These are phyloP conservation scores for Drosophila vallismaia DNA, from an alignment of 2,888 invertebrate genomes.

Conservation along the genomic window DNA sequence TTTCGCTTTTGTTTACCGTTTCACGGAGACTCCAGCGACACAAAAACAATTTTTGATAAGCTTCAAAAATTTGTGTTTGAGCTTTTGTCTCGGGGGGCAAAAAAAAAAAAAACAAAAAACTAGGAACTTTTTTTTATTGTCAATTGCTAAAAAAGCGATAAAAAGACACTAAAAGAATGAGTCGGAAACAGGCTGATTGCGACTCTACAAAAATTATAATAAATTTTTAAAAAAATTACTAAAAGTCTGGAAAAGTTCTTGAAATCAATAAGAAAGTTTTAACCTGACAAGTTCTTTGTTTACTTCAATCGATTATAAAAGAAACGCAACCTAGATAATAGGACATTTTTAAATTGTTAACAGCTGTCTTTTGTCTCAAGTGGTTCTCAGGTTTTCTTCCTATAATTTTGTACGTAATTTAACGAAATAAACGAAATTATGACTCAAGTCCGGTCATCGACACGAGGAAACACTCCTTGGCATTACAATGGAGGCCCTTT, in stretches of 20 bases:
- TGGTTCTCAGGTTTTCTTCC: neutral
- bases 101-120: conserved; percentile 2
- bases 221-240: neutral
- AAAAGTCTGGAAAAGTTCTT: neutral
- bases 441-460: conserved; percentile 44
- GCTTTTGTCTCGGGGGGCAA: conserved; percentile 6
- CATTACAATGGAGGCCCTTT: conserved; percentile 12
- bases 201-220: conserved; percentile 1
- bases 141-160: conserved; percentile 42
- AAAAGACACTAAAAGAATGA: conserved; percentile 28
- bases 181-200: conserved; percentile 2
- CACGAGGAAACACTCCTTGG: conserved; percentile 19
- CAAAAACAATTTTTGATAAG: conserved; percentile 37
- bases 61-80: conserved; percentile 26
- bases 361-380: conserved; percentile 39
- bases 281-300: conserved; percentile 33
- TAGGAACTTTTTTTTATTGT: conserved; percentile 25
- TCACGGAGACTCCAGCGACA: conserved; percentile 42
- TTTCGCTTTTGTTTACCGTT: conserved; percentile 65
- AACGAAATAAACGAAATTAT: conserved; percentile 22
- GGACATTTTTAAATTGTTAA: conserved; percentile 24
- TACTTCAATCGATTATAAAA: conserved; percentile 36
- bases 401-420: conserved; percentile 11
- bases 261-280: neutral
- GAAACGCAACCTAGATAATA: conserved; percentile 27